Conservation (phyloP, 2,113 vertebrate genomes). For the Corythornis vintsioides region DNA sequence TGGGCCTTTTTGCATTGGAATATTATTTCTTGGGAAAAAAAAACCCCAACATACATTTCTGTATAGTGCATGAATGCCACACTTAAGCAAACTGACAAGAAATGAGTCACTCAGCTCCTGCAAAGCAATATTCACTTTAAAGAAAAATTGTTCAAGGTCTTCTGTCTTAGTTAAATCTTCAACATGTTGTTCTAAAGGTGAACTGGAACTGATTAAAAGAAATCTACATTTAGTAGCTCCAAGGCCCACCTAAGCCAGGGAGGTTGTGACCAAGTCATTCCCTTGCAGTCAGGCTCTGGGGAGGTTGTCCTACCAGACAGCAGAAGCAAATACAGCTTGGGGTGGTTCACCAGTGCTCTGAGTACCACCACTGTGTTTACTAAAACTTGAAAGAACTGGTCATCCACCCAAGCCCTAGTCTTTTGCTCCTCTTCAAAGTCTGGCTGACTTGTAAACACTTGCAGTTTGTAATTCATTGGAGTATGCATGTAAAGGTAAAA, state of each 20-base stretch:
- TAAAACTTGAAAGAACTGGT: not conserved
- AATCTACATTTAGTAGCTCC: not conserved
- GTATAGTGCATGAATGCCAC: not conserved
- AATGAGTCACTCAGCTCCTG: not conserved
- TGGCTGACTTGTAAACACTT: not conserved
- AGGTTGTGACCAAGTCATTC: not conserved
- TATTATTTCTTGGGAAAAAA: not conserved
- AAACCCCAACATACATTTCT: not conserved
- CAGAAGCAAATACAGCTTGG: rapidly evolving
- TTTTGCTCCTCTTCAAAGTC: not conserved
- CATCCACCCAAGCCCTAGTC: not conserved
- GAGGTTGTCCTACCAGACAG: not conserved
- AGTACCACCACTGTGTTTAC: not conserved
- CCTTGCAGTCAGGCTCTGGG: not conserved
- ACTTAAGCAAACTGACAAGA: not conserved
- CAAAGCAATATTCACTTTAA: not conserved
- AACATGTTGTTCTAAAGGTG: not conserved
- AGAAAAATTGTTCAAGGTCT: not conserved
- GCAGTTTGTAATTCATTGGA: not conserved
- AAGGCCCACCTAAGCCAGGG: not conserved
- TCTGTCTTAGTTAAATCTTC: not conserved
- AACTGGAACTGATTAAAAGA: not conserved
- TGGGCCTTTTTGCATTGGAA: not conserved
- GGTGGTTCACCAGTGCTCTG: not conserved
- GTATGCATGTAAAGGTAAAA: not conserved